Conservation (phyloP, 1,140 invertebrate species). For the Zaprionus davidi region DNA sequence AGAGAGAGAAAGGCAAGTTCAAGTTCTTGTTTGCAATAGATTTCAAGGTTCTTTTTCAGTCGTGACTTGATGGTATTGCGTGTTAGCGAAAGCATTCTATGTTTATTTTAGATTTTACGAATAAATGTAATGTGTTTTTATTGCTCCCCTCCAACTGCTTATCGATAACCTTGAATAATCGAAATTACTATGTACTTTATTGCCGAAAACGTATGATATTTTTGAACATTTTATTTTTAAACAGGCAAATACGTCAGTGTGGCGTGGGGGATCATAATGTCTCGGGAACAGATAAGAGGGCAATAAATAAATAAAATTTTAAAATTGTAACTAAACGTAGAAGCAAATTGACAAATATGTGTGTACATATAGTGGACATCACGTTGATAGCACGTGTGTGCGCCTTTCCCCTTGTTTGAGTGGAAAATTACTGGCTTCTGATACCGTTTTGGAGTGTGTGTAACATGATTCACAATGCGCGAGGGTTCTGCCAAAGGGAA, state of each 20-base stretch:
- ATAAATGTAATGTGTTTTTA: conserved; percentile 23
- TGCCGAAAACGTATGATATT: conserved; percentile 26
- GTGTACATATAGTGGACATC: conserved; percentile 6
- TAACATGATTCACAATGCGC: conserved; percentile 25
- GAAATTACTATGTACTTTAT: conserved; percentile 21
- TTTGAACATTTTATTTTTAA: conserved; percentile 41
- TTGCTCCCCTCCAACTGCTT: background rate
- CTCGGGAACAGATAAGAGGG: conserved; percentile 46
- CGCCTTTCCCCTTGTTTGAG: conserved; percentile 6
- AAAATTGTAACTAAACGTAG: background rate
- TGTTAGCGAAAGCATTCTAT: conserved; percentile 1
- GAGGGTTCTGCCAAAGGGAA: background rate
- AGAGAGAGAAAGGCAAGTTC: conserved; percentile 52
- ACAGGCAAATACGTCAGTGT: conserved; percentile 37
- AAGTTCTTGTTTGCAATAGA: conserved; percentile 32
- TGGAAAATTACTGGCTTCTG: conserved; percentile 37
- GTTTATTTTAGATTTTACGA: conserved; percentile 1
- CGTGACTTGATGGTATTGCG: conserved; percentile 11
- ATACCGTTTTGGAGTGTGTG: background rate
- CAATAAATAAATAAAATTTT: conserved; percentile 38
- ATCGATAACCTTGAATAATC: conserved; percentile 60
- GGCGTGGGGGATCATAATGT: conserved; percentile 43
- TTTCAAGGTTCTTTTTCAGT: conserved; percentile 14
- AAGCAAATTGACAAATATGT: conserved; percentile 4
- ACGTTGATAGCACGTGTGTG: conserved; percentile 31